phyloP scores from a whole-genome alignment of 1,140 invertebrate species.

The Drosophila malerkotliana region DNA sequence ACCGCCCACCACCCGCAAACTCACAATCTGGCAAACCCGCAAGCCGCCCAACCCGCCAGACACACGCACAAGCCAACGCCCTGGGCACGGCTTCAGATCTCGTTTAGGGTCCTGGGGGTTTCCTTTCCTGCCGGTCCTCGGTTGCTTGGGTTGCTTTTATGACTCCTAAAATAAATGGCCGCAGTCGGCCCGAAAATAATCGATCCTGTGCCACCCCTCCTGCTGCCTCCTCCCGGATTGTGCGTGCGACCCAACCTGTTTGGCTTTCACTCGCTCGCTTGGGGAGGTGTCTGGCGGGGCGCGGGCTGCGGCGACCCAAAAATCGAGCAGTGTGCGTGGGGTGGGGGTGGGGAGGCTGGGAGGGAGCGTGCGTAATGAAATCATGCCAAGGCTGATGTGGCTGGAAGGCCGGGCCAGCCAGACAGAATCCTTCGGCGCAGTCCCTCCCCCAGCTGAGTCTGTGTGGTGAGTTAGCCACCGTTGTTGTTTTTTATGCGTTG shows the following conservation, averaged over 20 bases:
- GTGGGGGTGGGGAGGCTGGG: conserved; percentile 13
- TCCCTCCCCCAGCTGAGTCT: neutral
- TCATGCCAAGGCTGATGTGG: conserved; percentile 74
- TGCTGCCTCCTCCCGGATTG: conserved; percentile 17
- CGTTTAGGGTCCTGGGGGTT: conserved; percentile 11
- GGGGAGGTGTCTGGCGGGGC: conserved; percentile 72
- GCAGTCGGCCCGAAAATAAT: conserved; percentile 64
- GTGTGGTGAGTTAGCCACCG: conserved; percentile 5
- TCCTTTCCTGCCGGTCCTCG: conserved; percentile 7
- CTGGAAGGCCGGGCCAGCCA: conserved; percentile 19
- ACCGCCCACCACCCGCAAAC: neutral
- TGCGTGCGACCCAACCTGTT: conserved; percentile 65
- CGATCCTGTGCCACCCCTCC: conserved; percentile 38
- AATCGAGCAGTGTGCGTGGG: conserved; percentile 11
- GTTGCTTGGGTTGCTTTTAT: conserved; percentile 28
- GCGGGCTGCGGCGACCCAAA: conserved; percentile 59
- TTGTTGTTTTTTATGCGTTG: conserved; percentile 23
- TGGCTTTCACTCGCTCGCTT: conserved; percentile 43
- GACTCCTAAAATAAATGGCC: conserved; percentile 61
- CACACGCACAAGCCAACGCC: conserved; percentile 56
- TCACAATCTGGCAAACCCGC: neutral
- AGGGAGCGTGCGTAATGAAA: conserved; percentile 65
- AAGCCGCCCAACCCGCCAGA: neutral
- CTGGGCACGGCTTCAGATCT: conserved; percentile 46
- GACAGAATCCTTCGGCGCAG: conserved; percentile 26